A percentile compares a stretch with the other conserved stretches of the same genome.
Conservation (phyloP, 2,888 invertebrate species). For the Papilio elwesi region DNA sequence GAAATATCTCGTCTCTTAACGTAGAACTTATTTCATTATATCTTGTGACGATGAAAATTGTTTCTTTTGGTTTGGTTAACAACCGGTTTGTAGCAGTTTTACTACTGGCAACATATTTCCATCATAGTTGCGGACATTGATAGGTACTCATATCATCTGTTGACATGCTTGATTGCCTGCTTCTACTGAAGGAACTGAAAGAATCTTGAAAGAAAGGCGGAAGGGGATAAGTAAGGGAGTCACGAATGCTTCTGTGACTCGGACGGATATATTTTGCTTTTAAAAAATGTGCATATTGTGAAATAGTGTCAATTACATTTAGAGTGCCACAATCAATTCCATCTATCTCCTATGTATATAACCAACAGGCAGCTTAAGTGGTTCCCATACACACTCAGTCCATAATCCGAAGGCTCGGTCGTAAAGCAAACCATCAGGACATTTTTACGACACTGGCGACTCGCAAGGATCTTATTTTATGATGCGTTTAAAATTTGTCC, state of each 20-base stretch:
- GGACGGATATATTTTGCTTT: no score
- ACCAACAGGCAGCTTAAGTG: constrained; percentile 4
- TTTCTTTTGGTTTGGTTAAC: neutral
- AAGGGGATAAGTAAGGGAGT: no score
- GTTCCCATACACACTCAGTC: constrained; percentile 54
- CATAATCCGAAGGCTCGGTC: constrained; percentile 50
- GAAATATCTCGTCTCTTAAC: neutral
- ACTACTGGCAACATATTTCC: neutral
- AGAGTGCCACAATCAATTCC: neutral
- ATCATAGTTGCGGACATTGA: no score
- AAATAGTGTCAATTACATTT: neutral
- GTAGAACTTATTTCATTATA: no score
- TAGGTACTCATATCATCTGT: no score
- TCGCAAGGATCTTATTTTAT: constrained; percentile 59
- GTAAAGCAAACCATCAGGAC: constrained; percentile 61
- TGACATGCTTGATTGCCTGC: no score
- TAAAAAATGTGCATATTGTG: no score
- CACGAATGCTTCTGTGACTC: no score
- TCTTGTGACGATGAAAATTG: neutral
- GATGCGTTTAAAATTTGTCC: constrained; percentile 61
- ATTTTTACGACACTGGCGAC: constrained; percentile 64
- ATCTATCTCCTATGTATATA: neutral
- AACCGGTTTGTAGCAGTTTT: neutral
- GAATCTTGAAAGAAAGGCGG: no score
- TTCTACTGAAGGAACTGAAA: no score